Base-by-base conservation (phyloP, 2,797 vertebrate genomes). In the Karalla daura region DNA sequence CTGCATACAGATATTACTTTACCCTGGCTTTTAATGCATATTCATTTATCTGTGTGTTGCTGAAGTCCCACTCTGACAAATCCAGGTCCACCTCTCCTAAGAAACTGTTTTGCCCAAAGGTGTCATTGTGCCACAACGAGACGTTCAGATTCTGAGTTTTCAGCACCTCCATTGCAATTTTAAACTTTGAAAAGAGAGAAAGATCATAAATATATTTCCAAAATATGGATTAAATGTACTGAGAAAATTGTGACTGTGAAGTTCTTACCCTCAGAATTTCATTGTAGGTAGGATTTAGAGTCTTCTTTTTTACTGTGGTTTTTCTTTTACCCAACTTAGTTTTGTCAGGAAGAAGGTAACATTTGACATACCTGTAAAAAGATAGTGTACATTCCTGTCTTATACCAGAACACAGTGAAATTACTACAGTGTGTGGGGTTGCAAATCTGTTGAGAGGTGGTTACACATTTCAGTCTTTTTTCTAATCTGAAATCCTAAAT, bases 81-180 rank as follows among this genome's bases (percentile, higher is more conserved):
- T 96, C 93, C 63, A 96, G 67, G 37, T 97, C 95, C 71, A 96
- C 95, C 78, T 98, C 95, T 2, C 98, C 98, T 47, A 99, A 93
- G 83, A 98, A 99, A 71, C 90, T 95, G 76, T 97, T 99, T 28
- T 94, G 91, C 13, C 96, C 95, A 89, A 99, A 97, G 0, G 86
- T 94, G 76, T 96, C 94, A 2, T 96, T 93, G 76, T 99, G 97
- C 97, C 97, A 98, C 51, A 99, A 95, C 0, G 98, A 98, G 39
- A 98, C 28, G 64, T 95, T 97, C 66, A 99, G 74, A 17, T 65
- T 95, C 70, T 95, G 96, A 32, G 83, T 88, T 84, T 93, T 94
- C 68, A 99, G 71, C 37, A 85, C 62, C 18, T 86, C 87, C 71
- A 95, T 93, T 46, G 85, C 79, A 25, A 95, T 85, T 92, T 96